Conservation (phyloP, 2,888 invertebrate species). For the Antitype chi region DNA sequence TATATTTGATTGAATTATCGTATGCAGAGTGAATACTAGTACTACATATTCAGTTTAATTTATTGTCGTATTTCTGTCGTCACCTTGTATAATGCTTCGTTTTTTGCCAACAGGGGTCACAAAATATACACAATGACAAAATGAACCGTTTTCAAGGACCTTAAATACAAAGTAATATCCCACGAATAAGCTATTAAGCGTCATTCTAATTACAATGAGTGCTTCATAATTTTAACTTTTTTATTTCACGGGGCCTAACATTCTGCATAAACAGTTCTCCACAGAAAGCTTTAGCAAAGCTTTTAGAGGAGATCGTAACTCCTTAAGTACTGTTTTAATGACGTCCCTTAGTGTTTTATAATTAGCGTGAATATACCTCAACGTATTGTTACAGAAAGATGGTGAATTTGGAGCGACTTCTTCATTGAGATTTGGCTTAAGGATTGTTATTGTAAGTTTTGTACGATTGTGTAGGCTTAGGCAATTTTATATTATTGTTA, state of each 20-base stretch:
- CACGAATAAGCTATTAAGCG: constrained; percentile 61
- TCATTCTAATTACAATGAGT: constrained; percentile 69
- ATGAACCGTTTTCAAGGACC: neutral
- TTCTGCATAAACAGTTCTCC: constrained; percentile 69
- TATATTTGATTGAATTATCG: no score
- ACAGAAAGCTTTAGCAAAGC: constrained; percentile 71
- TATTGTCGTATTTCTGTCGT: no score
- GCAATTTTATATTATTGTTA: neutral
- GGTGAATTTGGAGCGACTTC: constrained; percentile 25
- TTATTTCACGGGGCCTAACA: constrained; percentile 64
- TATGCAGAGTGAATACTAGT: no score
- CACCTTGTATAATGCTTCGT: no score
- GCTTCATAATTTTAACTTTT: constrained; percentile 68
- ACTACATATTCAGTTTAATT: no score
- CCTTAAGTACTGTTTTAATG: constrained; percentile 81
- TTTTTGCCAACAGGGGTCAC: neutral
- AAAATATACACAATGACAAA: neutral
- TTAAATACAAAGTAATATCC: constrained; percentile 44
- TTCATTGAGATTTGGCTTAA: constrained; percentile 19
- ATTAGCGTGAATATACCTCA: constrained; percentile 74
- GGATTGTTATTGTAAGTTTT: constrained; percentile 15
- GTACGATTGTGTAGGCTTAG: no score
- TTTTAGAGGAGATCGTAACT: constrained; percentile 79
- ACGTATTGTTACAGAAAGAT: constrained; percentile 61
- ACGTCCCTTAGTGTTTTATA: constrained; percentile 78